phyloP scores from a whole-genome alignment of 2,113 vertebrate genomes.

The Cyanoramphus novaezelandiae region DNA sequence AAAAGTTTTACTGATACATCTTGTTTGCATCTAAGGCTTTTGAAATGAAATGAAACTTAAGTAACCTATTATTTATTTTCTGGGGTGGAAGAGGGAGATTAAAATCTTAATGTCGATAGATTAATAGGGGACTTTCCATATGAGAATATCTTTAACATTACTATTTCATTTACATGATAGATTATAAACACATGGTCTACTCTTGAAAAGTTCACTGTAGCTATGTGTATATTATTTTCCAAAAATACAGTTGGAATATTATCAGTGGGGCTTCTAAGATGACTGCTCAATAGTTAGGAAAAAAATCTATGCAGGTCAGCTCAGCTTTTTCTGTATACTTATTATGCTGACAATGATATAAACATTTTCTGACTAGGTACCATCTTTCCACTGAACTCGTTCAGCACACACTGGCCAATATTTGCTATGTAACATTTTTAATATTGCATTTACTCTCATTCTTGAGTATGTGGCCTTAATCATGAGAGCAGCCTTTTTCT shows the following conservation, averaged over 20 bases:
- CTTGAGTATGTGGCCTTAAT: background rate
- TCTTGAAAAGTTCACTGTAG: background rate
- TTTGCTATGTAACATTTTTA: background rate
- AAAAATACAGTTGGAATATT: background rate
- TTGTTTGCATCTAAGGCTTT: background rate
- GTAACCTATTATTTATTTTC: background rate
- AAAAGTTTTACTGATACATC: background rate
- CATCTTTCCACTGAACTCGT: background rate
- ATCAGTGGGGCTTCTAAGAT: background rate
- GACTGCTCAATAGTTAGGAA: background rate
- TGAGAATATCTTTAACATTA: background rate
- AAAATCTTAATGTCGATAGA: background rate
- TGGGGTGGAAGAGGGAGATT: background rate
- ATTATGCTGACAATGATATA: background rate
- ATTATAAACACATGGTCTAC: background rate
- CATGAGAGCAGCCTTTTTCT: background rate
- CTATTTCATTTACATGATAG: background rate
- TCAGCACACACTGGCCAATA: background rate
- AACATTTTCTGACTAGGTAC: background rate
- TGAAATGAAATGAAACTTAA: background rate
- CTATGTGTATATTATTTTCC: background rate
- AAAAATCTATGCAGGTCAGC: background rate
- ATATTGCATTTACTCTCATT: background rate
- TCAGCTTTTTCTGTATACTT: background rate
- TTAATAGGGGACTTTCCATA: background rate